Conservation (phyloP, 2,888 invertebrate species). For the Empis stercorea region DNA sequence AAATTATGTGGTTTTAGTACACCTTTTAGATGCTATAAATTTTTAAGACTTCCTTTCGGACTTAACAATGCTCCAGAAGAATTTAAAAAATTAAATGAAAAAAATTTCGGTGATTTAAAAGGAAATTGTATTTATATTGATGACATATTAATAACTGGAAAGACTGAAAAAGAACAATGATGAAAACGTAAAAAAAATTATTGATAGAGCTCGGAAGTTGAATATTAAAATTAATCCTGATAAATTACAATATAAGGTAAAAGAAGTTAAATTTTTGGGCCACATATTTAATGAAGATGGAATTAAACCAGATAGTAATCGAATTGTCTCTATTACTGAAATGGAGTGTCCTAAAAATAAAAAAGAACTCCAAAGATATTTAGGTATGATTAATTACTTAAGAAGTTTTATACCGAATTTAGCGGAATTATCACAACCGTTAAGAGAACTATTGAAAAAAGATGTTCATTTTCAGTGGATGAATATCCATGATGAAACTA, state of each 20-base stretch:
- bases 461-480: slow-evolving; percentile 14
- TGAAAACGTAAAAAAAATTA: slow-evolving; percentile 5
- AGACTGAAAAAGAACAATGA: slow-evolving; percentile 8
- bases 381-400: slow-evolving; percentile 18
- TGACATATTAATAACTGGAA: slow-evolving; percentile 7
- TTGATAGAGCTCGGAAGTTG: slow-evolving; percentile 4
- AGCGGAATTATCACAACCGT: slow-evolving; percentile 5
- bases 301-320: slow-evolving; percentile 13
- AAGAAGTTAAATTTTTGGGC: slow-evolving; percentile 18
- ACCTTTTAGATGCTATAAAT: slow-evolving; percentile 8
- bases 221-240: slow-evolving; percentile 8
- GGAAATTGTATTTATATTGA: slow-evolving; percentile 5
- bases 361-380: slow-evolving; percentile 17
- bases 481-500: background rate
- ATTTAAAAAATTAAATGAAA: slow-evolving; percentile 5
- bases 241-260: slow-evolving; percentile 13
- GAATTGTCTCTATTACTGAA: slow-evolving; percentile 5
- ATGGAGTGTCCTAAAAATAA: slow-evolving; percentile 15
- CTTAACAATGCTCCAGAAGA: slow-evolving; percentile 10
- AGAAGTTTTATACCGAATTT: slow-evolving; percentile 12
- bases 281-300: slow-evolving; percentile 5
- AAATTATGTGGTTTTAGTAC: slow-evolving; percentile 13
- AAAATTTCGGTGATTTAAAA: slow-evolving; percentile 4
- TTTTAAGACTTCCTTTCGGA: slow-evolving; percentile 12
- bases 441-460: slow-evolving; percentile 15